These are phyloP conservation scores for Chauna torquata DNA, from an alignment of 2,113 vertebrate species.

Conservation along the genomic window DNA sequence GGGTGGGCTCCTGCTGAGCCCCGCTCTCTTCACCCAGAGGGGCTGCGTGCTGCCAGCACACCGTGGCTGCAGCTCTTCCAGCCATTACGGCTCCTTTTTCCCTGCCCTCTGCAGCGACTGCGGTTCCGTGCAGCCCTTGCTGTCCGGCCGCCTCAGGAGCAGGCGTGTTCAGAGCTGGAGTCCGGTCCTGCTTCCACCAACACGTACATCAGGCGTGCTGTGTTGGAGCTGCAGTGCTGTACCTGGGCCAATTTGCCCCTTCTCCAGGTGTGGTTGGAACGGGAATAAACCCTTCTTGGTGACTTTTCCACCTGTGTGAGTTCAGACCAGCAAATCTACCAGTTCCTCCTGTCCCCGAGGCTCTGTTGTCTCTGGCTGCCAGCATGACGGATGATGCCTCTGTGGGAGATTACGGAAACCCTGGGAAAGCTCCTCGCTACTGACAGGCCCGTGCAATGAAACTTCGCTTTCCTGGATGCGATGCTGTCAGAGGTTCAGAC, in stretches of 20 bases:
- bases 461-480: not conserved
- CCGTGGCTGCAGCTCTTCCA: rapidly evolving
- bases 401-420: not conserved
- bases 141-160: not conserved
- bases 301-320: not conserved
- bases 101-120: not conserved
- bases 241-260: not conserved
- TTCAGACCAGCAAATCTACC: not conserved
- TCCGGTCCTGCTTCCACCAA: not conserved
- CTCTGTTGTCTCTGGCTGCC: not conserved
- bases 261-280: not conserved
- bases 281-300: not conserved
- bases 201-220: rapidly evolving
- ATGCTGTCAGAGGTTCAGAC: not conserved
- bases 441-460: not conserved
- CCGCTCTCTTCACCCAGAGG: not conserved
- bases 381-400: not conserved
- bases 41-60: not conserved
- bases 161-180: not conserved
- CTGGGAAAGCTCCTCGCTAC: not conserved
- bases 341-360: not conserved
- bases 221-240: not conserved
- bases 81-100: not conserved
- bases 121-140: not conserved
- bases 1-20: not conserved